Percentiles rank a stretch among this genome's conserved stretches.
These are phyloP conservation scores for Ctenochaetus hawaiiensis DNA, from an alignment of 2,797 vertebrate genomes.

Conservation along the genomic window DNA sequence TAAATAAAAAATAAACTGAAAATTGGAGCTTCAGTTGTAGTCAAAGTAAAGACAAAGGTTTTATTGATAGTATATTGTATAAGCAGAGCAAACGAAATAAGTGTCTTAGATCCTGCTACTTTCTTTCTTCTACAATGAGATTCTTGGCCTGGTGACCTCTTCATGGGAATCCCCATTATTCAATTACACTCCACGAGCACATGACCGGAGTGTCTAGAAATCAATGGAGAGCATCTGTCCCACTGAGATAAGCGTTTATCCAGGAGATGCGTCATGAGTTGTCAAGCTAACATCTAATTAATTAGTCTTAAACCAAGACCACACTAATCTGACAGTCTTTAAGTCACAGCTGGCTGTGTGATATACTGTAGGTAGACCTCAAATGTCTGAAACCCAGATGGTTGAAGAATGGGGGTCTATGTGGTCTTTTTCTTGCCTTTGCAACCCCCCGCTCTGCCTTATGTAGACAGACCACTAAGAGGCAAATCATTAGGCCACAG, in stretches of 20 bases:
- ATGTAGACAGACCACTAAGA: constrained; percentile 59
- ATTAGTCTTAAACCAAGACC: constrained; percentile 60
- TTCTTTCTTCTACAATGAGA: constrained; percentile 3
- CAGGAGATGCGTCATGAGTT: constrained; percentile 65
- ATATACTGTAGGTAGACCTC: constrained; percentile 34
- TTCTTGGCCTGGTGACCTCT: constrained; percentile 58
- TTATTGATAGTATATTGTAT: neutral
- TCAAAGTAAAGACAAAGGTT: constrained; percentile 10
- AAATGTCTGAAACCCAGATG: constrained; percentile 56
- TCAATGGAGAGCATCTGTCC: constrained; percentile 81
- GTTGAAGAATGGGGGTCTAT: constrained; percentile 46
- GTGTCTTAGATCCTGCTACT: neutral
- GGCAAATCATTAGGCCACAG: constrained; percentile 69
- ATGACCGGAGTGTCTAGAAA: constrained; percentile 58
- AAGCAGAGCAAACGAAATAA: neutral
- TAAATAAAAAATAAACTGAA: neutral
- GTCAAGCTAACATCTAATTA: constrained; percentile 70
- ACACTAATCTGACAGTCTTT: constrained; percentile 50
- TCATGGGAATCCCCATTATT: constrained; percentile 71
- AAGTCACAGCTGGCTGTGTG: constrained; percentile 45
- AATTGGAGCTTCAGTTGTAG: neutral
- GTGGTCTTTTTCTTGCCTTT: constrained; percentile 61
- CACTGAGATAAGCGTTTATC: constrained; percentile 70
- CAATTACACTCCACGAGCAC: constrained; percentile 54
- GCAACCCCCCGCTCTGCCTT: constrained; percentile 45